Evolutionary conservation across 2,113 vertebrate species (phyloP).

Genomic region (Hippocampus mohnikei): DNA sequence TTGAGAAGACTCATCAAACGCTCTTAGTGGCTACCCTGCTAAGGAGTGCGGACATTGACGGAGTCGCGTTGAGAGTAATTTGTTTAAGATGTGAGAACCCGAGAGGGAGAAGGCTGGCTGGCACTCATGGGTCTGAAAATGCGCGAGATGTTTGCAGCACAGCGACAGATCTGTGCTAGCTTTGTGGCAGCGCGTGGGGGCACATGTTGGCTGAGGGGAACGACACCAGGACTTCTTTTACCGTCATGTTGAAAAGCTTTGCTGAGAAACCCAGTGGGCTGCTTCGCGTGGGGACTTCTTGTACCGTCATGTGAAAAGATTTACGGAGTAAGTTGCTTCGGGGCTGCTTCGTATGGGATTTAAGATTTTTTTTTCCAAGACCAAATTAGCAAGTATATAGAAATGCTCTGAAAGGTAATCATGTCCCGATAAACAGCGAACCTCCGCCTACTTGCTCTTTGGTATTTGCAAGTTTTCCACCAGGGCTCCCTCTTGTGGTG

Average conservation of each 20-base stretch:
- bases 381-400: neutral
- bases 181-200: slow-evolving; percentile 40
- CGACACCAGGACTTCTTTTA: slow-evolving; percentile 47
- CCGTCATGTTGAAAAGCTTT: slow-evolving; percentile 33
- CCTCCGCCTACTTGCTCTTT: neutral
- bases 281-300: slow-evolving; percentile 40
- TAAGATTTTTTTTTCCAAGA: neutral
- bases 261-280: slow-evolving; percentile 29
- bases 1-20: no score
- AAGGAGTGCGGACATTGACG: slow-evolving; percentile 36
- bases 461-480: neutral
- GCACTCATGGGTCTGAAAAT: slow-evolving; percentile 39
- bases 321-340: slow-evolving; percentile 31
- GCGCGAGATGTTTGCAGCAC: slow-evolving; percentile 26
- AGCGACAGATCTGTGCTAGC: slow-evolving; percentile 29
- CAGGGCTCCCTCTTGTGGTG: no score
- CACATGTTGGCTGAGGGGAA: slow-evolving; percentile 42
- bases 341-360: slow-evolving; percentile 28
- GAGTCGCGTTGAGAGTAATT: slow-evolving; percentile 38
- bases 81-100: slow-evolving; percentile 49
- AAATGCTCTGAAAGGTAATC: neutral
- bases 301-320: slow-evolving; percentile 37
- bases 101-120: slow-evolving; percentile 29
- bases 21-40: slow-evolving; percentile 25
- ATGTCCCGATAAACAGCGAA: neutral